Conservation (phyloP, 1,140 invertebrate species). For the Mercenaria mercenaria region DNA sequence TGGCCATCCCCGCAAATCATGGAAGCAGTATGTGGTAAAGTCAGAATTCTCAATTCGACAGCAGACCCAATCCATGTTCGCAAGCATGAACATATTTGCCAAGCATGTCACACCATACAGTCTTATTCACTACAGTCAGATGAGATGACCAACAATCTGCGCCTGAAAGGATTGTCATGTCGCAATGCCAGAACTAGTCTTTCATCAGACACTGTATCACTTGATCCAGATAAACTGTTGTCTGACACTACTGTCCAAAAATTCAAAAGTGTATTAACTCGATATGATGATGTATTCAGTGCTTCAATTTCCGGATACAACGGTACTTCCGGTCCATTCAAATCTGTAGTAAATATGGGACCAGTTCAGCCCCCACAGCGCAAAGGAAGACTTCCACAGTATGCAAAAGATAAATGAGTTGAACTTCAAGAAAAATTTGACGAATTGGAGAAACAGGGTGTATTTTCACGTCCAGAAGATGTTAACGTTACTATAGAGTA, state of each 20-base stretch:
- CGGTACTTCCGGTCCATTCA: constrained; percentile 62
- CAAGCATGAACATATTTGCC: constrained; percentile 66
- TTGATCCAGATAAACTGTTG: constrained; percentile 51
- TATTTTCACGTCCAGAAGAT: constrained; percentile 51
- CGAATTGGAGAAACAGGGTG: constrained; percentile 53
- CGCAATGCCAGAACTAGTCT: no score
- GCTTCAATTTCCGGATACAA: constrained; percentile 67
- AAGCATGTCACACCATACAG: neutral
- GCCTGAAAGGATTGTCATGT: neutral
- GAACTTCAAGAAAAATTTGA: constrained; percentile 71
- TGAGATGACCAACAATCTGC: neutral
- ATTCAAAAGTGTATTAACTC: constrained; percentile 32
- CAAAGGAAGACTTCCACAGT: constrained; percentile 70
- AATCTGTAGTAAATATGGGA: constrained; percentile 71
- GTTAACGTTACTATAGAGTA: constrained; percentile 51
- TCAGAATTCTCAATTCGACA: constrained; percentile 65
- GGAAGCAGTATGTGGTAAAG: constrained; percentile 39
- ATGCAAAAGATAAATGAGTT: constrained; percentile 55
- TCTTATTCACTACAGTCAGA: neutral
- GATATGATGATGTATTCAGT: constrained; percentile 64
- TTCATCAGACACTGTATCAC: neutral
- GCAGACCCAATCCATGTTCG: constrained; percentile 21
- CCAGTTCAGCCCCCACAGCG: constrained; percentile 71
- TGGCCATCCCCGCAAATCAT: constrained; percentile 43
- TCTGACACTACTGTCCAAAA: constrained; percentile 13